Evolutionary conservation across 2,888 invertebrate species (phyloP).

Genomic region (Oligia strigilis): DNA sequence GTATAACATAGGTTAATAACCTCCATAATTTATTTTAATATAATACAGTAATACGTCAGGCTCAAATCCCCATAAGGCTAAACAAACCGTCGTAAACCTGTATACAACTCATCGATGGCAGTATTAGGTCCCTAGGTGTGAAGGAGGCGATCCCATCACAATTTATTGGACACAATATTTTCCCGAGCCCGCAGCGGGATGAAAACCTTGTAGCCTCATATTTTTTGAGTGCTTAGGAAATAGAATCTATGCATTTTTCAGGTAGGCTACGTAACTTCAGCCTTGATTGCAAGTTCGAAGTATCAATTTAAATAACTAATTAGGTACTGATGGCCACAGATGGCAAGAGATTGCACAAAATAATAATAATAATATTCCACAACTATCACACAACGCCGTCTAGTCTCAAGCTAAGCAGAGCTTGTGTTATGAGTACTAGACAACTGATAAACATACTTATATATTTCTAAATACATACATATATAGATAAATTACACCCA

Average conservation of each 20-base stretch:
- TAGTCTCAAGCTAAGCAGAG: too few species aligned
- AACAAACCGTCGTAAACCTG: conserved; percentile 25
- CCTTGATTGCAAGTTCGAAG: not conserved
- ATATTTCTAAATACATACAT: too few species aligned
- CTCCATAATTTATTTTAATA: conserved; percentile 38
- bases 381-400: too few species aligned
- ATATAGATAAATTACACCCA: too few species aligned
- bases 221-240: conserved; percentile 3
- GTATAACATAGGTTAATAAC: conserved; percentile 18
- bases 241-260: not conserved
- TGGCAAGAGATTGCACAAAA: too few species aligned
- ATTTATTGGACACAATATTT: conserved; percentile 51
- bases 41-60: conserved; percentile 3
- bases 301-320: not conserved
- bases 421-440: too few species aligned
- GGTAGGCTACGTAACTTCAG: not conserved
- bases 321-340: not conserved
- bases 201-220: not conserved
- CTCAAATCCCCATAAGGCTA: conserved; percentile 38
- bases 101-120: conserved; percentile 39
- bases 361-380: too few species aligned
- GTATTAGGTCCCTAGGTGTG: conserved; percentile 30
- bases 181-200: not conserved
- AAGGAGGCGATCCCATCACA: conserved; percentile 27
- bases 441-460: too few species aligned